Percentiles rank a stretch among this genome's conserved stretches.
phyloP scores from a whole-genome alignment of 2,113 vertebrate genomes.

The Campylorhamphus procurvoides region DNA sequence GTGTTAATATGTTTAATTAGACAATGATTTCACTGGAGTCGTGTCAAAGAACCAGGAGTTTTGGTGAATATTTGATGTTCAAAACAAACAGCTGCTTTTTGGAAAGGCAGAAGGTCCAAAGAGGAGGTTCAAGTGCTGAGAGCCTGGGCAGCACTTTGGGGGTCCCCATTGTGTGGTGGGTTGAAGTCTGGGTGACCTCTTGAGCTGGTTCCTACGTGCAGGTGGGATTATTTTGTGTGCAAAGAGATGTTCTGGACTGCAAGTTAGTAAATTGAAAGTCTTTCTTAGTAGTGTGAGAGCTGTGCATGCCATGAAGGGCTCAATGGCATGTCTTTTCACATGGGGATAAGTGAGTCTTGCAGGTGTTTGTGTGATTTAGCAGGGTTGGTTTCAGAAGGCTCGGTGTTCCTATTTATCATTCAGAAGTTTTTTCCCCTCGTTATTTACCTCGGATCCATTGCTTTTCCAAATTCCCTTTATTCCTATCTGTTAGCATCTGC shows the following conservation, averaged over 20 bases:
- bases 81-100: neutral
- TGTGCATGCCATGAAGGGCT: neutral
- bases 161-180: neutral
- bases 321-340: neutral
- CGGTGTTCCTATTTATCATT: neutral
- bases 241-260: neutral
- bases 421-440: neutral
- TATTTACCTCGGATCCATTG: neutral
- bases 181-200: neutral
- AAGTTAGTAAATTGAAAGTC: neutral
- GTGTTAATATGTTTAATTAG: neutral
- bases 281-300: neutral
- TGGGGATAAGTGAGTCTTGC: neutral
- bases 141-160: neutral
- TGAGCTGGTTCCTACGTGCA: neutral
- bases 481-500: neutral
- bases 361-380: neutral
- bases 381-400: neutral
- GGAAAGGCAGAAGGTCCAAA: neutral
- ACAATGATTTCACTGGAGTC: neutral
- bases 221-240: neutral
- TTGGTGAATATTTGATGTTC: neutral
- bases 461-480: neutral
- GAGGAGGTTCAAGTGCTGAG: neutral
- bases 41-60: neutral